phyloP scores from a whole-genome alignment of 2,888 invertebrate species.

The Meteorus colon region DNA sequence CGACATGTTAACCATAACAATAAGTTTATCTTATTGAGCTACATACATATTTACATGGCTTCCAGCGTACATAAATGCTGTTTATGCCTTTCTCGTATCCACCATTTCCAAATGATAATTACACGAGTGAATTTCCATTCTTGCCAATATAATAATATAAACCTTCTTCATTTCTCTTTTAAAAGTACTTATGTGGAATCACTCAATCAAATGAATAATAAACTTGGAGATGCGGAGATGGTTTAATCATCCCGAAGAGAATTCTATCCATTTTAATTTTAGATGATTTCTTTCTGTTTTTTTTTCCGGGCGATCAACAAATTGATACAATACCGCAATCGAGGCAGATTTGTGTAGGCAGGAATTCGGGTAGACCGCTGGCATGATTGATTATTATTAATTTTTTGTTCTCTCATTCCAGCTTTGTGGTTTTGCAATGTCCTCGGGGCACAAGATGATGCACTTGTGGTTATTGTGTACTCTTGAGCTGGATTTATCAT shows the following conservation, averaged over 20 bases:
- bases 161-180: not conserved
- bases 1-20: conserved; percentile 70
- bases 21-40: conserved; percentile 71
- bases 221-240: conserved; percentile 14
- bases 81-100: conserved; percentile 49
- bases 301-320: conserved; percentile 20
- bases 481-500: conserved; percentile 37
- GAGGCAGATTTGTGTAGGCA: conserved; percentile 37
- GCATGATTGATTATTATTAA: conserved; percentile 42
- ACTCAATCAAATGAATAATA: conserved; percentile 19
- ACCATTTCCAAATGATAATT: conserved; percentile 11
- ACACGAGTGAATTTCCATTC: conserved; percentile 11
- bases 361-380: conserved; percentile 48
- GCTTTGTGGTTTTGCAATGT: conserved; percentile 24
- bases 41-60: conserved; percentile 73
- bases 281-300: conserved; percentile 27
- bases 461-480: conserved; percentile 38
- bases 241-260: conserved; percentile 11
- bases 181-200: not conserved
- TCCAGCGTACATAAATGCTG: conserved; percentile 53
- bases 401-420: conserved; percentile 11
- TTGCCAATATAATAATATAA: conserved; percentile 24
- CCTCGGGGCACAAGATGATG: conserved; percentile 28
- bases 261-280: not conserved
- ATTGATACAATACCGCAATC: conserved; percentile 20